Evolutionary conservation across 2,888 invertebrate genomes (phyloP), one percentile per base, ranked within the genome.

Genomic region (Acronicta leporina): DNA sequence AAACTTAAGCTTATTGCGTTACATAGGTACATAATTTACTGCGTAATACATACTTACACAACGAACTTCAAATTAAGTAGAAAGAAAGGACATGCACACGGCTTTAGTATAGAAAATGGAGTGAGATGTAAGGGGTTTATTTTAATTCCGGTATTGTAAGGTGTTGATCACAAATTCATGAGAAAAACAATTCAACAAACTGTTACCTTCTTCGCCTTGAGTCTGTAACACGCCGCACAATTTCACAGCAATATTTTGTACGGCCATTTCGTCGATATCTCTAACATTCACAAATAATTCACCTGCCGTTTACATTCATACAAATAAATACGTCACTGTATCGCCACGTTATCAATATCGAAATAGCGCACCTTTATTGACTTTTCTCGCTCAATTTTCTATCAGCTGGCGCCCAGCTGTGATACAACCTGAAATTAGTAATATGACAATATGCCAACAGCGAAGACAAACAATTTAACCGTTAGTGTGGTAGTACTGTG

Each of bases 231-330:
- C 84, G 40, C 95, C 94, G 82, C 95, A 95, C 73, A 96, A 88
- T 86, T 95, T 95, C 9, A 95, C 94, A 45, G 95, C 95, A 70
- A 96, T 92, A 83, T 96, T 96, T 84, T 95, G 92, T 43, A 84
- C 81, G 48, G 93, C 82, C 94, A 94, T 94, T 76, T 68, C 73
- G 50, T 59, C 90, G 89, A 89, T 77, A 66, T 76, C 56, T 63
- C 33, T 41, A 51, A 62, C 71, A 79, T 71, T 77, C 49, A 68
- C 54, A 48, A 56, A 44, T 66, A 79, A 74, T 82, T 73, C 79
- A 85, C 82, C 74, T 83, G 80, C 74, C 76, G 63, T 72, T 80
- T 73, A 81, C 80, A 75, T 73, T 80, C 73, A 81, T 80, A 75
- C 75, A 79, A 79, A 56, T 51, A 65, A 65, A 74, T 68, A 76